phyloP scores from a whole-genome alignment of 2,113 vertebrate genomes.

The Myocastor coypus region DNA sequence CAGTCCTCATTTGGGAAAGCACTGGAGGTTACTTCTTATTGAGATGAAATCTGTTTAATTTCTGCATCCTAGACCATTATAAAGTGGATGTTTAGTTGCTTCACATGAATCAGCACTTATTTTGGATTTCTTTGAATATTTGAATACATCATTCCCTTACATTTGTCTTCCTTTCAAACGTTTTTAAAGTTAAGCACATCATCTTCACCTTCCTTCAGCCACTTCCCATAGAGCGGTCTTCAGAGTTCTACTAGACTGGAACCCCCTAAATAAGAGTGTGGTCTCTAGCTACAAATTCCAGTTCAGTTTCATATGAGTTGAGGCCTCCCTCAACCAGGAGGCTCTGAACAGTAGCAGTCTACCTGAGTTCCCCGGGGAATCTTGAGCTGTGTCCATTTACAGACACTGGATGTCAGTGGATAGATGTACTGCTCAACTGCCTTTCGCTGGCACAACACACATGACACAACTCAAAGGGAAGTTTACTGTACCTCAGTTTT shows the following conservation, averaged over 20 bases:
- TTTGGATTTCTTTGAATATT: conserved; percentile 22
- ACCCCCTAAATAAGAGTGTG: background rate
- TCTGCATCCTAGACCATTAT: background rate
- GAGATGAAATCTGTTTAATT: conserved; percentile 53
- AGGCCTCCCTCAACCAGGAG: background rate
- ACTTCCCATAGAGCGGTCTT: background rate
- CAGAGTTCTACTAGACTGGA: background rate
- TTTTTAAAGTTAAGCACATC: background rate
- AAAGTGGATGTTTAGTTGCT: conserved; percentile 16
- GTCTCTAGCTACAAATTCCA: background rate
- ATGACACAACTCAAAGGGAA: background rate
- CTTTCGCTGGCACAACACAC: background rate
- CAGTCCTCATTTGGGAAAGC: conserved; percentile 56
- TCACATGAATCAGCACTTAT: conserved; percentile 3
- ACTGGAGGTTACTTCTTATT: conserved; percentile 13
- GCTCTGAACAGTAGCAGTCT: background rate
- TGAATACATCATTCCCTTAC: background rate
- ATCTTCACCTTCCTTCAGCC: background rate
- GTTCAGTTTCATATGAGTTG: background rate
- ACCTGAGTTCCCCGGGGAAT: background rate
- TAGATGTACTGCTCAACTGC: background rate
- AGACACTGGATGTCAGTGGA: background rate
- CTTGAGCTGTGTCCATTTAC: background rate
- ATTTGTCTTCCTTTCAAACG: background rate
- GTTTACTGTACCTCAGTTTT: background rate